Percentiles rank a stretch among this genome's conserved stretches.
phyloP scores from a whole-genome alignment of 1,140 invertebrate species.

The Microplitis mediator region DNA sequence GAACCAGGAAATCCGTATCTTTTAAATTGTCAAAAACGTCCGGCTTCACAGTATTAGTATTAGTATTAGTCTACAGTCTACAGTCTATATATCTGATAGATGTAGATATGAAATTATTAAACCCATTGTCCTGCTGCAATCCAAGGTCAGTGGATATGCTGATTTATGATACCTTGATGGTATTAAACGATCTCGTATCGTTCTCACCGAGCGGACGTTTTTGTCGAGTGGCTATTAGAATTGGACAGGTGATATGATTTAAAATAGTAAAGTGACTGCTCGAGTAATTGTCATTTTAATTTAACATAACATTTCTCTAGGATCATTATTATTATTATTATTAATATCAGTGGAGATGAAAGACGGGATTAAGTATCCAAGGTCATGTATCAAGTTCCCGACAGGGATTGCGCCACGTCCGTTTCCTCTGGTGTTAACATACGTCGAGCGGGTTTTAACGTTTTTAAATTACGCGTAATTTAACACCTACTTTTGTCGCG shows the following conservation, averaged over 20 bases:
- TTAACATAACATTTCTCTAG: neutral
- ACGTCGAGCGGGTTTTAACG: slow-evolving; percentile 8
- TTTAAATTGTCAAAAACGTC: neutral
- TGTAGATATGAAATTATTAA: neutral
- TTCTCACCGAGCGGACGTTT: slow-evolving; percentile 1
- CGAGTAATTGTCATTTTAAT: neutral
- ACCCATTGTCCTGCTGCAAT: neutral
- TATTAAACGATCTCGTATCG: neutral
- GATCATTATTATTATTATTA: neutral
- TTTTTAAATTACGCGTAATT: slow-evolving; percentile 21
- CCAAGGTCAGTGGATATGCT: slow-evolving; percentile 12
- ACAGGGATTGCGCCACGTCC: slow-evolving; percentile 33
- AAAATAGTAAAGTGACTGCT: no score
- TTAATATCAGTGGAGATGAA: neutral
- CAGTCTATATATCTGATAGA: neutral
- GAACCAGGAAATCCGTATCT: neutral
- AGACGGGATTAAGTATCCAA: slow-evolving; percentile 13
- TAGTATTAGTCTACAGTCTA: neutral
- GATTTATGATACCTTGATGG: neutral
- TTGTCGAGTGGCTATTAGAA: neutral
- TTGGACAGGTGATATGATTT: neutral
- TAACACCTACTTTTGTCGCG: slow-evolving; percentile 10
- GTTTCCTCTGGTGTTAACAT: slow-evolving; percentile 16
- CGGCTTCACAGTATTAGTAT: neutral
- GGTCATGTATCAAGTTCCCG: slow-evolving; percentile 40